Evolutionary conservation across 2,113 vertebrate species (phyloP).

Genomic region (Paralichthys olivaceus): DNA sequence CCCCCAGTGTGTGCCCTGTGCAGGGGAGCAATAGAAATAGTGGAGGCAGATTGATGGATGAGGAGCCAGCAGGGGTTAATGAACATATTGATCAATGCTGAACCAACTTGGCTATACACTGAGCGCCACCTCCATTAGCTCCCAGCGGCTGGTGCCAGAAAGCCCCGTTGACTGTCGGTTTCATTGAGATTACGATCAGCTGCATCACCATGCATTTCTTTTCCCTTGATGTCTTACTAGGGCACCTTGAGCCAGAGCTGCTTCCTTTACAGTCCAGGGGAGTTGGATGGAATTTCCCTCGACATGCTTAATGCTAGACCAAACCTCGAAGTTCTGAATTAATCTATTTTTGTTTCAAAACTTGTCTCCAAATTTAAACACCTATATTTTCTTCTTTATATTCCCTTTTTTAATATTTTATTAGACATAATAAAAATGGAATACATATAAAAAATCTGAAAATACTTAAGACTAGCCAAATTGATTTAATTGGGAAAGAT

Average conservation of each 20-base stretch:
- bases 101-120: slow-evolving; percentile 39
- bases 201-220: slow-evolving; percentile 45
- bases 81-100: slow-evolving; percentile 65
- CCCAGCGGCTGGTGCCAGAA: slow-evolving; percentile 39
- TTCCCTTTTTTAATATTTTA: no score
- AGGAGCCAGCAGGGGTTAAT: slow-evolving; percentile 73
- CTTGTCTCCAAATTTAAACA: not conserved
- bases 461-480: no score
- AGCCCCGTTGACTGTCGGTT: slow-evolving; percentile 56
- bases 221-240: slow-evolving; percentile 38
- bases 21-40: slow-evolving; percentile 53
- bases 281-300: not conserved
- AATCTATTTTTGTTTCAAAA: no score
- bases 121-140: slow-evolving; percentile 56
- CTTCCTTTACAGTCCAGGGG: slow-evolving; percentile 18
- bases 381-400: not conserved
- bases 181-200: slow-evolving; percentile 60
- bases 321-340: not conserved
- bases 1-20: slow-evolving; percentile 20
- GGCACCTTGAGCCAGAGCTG: slow-evolving; percentile 23
- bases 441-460: no score
- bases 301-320: not conserved
- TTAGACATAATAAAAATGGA: no score
- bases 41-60: slow-evolving; percentile 70
- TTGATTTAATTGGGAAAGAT: no score